phyloP scores from a whole-genome alignment of 92 coral and sea anemone species.

The Parazoanthus atlanticus region DNA sequence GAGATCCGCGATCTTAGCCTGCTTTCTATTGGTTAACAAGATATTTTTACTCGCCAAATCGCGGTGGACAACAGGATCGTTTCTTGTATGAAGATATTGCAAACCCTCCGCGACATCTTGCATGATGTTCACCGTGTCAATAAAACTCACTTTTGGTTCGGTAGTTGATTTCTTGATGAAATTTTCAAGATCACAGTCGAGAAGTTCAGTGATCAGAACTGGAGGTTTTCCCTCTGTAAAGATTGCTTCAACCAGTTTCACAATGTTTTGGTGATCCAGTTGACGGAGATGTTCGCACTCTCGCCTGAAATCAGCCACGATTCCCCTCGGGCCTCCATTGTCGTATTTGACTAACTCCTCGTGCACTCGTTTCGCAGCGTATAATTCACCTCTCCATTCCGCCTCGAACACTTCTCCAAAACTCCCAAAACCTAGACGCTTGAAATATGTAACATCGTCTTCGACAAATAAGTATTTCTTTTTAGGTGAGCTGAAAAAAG shows the following conservation, averaged over 20 bases:
- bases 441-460: slow-evolving; percentile 6
- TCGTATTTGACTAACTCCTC: slow-evolving; percentile 41
- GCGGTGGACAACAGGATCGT: slow-evolving; percentile 49
- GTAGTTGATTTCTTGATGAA: slow-evolving; percentile 43
- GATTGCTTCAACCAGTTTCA: slow-evolving; percentile 43
- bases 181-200: slow-evolving; percentile 52
- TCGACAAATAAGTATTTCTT: neutral
- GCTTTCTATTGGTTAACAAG: slow-evolving; percentile 45
- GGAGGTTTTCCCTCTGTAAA: slow-evolving; percentile 48
- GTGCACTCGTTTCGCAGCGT: slow-evolving; percentile 51
- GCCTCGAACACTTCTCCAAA: slow-evolving; percentile 56
- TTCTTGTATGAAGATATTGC: slow-evolving; percentile 51
- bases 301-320: slow-evolving; percentile 44
- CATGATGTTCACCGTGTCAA: slow-evolving; percentile 55
- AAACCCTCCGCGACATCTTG: slow-evolving; percentile 61
- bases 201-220: slow-evolving; percentile 56
- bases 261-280: slow-evolving; percentile 59
- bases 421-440: slow-evolving; percentile 52
- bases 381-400: slow-evolving; percentile 49
- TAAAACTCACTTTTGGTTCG: slow-evolving; percentile 53
- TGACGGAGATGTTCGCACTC: slow-evolving; percentile 57
- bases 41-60: slow-evolving; percentile 60
- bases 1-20: slow-evolving; percentile 62
- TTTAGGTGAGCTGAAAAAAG: neutral
- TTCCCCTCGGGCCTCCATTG: slow-evolving; percentile 22